Conservation (phyloP, 2,888 invertebrate species). For the Spilosoma lubricipeda region DNA sequence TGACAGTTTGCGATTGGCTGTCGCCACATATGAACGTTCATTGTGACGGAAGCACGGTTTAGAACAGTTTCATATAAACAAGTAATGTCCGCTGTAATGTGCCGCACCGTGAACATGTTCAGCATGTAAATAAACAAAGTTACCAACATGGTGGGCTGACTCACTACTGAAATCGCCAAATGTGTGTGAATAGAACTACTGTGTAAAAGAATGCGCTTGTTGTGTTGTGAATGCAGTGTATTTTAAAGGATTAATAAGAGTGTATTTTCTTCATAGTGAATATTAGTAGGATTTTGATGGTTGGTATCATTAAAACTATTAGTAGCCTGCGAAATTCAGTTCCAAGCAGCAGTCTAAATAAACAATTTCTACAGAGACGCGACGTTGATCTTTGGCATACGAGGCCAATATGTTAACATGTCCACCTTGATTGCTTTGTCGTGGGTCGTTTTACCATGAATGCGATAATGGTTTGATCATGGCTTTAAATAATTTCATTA, state of each 20-base stretch:
- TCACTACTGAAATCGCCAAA: conserved; percentile 54
- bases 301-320: background rate
- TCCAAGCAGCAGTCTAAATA: background rate
- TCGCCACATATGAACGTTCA: conserved; percentile 68
- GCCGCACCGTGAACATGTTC: conserved; percentile 53
- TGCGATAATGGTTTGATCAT: conserved; percentile 25
- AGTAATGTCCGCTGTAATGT: conserved; percentile 37
- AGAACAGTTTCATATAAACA: conserved; percentile 31
- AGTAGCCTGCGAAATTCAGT: background rate
- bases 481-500: conserved; percentile 5
- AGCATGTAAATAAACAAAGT: conserved; percentile 73
- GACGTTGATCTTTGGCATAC: conserved; percentile 50
- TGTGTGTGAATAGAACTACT: conserved; percentile 36
- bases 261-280: conserved; percentile 19
- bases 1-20: conserved; percentile 73
- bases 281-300: conserved; percentile 23
- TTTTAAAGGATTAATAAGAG: conserved; percentile 32
- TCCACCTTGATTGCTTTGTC: conserved; percentile 57
- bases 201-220: conserved; percentile 35
- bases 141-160: conserved; percentile 57
- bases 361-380: conserved; percentile 31
- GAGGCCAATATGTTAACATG: conserved; percentile 59
- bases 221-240: conserved; percentile 36
- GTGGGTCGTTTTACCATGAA: conserved; percentile 49
- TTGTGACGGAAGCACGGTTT: conserved; percentile 41